A percentile compares a stretch with the other conserved stretches of the same genome.
Evolutionary conservation across 2,113 vertebrate genomes (phyloP).

Genomic region (Poicephalus meyeri): DNA sequence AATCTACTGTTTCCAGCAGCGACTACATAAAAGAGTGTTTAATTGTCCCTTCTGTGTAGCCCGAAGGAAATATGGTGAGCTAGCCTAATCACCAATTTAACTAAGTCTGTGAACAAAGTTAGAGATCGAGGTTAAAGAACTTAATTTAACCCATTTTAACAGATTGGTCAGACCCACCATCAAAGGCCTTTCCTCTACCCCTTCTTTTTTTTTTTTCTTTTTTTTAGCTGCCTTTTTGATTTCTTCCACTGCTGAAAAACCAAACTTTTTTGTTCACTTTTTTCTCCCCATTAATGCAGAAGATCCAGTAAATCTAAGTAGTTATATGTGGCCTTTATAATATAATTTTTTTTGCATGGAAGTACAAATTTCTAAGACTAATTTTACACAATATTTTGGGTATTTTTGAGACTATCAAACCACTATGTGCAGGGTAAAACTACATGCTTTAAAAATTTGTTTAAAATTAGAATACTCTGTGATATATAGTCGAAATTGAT

Average conservation of each 20-base stretch:
- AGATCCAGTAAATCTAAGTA: neutral
- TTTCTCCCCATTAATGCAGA: neutral
- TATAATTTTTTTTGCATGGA: neutral
- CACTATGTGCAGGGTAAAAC: neutral
- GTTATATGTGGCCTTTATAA: neutral
- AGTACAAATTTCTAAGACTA: neutral
- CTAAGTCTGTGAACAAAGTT: neutral
- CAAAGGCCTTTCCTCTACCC: neutral
- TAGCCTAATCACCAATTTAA: neutral
- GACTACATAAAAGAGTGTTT: neutral
- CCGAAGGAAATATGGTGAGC: neutral
- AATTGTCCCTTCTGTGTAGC: conserved; percentile 3
- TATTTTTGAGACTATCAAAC: neutral
- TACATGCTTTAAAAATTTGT: neutral
- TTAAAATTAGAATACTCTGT: neutral
- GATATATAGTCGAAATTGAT: neutral
- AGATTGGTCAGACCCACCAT: neutral
- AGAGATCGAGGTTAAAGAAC: neutral
- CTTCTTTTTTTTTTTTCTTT: neutral
- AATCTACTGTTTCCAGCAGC: neutral
- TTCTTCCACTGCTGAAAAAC: neutral
- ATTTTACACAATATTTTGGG: neutral
- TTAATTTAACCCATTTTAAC: neutral
- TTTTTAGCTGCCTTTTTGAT: neutral
- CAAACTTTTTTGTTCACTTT: neutral